Evolutionary conservation across 1,140 invertebrate genomes (phyloP).

Genomic region (Mya arenaria): DNA sequence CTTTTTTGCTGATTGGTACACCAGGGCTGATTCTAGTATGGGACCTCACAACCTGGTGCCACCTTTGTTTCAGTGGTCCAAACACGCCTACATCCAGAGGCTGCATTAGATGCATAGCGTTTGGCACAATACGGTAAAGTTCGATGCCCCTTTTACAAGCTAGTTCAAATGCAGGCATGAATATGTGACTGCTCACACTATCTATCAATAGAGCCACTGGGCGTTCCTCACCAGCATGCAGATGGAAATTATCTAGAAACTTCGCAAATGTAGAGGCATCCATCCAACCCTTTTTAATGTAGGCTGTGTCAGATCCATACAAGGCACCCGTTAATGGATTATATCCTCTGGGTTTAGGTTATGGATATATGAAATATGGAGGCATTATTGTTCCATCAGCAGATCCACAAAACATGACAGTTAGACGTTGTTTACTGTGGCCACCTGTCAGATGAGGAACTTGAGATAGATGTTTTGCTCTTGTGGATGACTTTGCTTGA

Average conservation of each 20-base stretch:
- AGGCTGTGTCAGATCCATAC: slow-evolving; percentile 7
- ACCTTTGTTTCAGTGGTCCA: slow-evolving; percentile 7
- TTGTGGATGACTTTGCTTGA: slow-evolving; percentile 29
- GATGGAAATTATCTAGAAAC: slow-evolving; percentile 45
- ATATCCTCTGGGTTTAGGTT: background rate
- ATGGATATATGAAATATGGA: slow-evolving; percentile 4
- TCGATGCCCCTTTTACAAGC: slow-evolving; percentile 21
- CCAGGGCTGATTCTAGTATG: no score
- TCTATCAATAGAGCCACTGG: slow-evolving; percentile 54
- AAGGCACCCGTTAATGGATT: background rate
- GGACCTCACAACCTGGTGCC: no score
- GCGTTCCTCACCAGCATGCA: slow-evolving; percentile 32
- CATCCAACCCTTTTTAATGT: slow-evolving; percentile 54
- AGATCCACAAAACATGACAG: slow-evolving; percentile 16
- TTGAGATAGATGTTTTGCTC: slow-evolving; percentile 1
- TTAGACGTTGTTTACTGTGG: background rate
- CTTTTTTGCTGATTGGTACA: no score
- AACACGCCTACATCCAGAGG: slow-evolving; percentile 33
- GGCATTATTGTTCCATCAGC: slow-evolving; percentile 27
- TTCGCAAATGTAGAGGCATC: slow-evolving; percentile 32
- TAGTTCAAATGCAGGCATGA: background rate
- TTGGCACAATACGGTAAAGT: slow-evolving; percentile 33
- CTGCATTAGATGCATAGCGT: slow-evolving; percentile 46
- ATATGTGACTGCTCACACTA: slow-evolving; percentile 24
- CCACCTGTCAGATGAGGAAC: slow-evolving; percentile 15